A percentile compares a stretch with the other conserved stretches of the same genome.
These are phyloP conservation scores for Oryctolagus cuniculus DNA, from an alignment of 2,113 vertebrate genomes.

Conservation along the genomic window DNA sequence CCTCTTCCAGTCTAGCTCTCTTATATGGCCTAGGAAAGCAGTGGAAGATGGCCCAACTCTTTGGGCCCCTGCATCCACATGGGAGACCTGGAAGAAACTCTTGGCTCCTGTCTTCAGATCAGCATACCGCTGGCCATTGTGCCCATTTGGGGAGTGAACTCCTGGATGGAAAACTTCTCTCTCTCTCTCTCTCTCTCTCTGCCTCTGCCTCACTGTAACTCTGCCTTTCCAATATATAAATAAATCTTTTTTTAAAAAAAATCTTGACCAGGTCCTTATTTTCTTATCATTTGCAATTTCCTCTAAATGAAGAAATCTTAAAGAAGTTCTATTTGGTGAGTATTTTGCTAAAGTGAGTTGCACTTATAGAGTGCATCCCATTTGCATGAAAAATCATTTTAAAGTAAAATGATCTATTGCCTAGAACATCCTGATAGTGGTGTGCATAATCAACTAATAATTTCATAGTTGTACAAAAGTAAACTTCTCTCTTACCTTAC, in stretches of 20 bases:
- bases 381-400: not conserved
- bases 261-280: not conserved
- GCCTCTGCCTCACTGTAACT: too few relatives aligned
- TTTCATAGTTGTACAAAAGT: slow-evolving; percentile 7
- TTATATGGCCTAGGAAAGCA: too few relatives aligned
- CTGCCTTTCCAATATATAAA: not conserved
- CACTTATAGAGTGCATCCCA: not conserved
- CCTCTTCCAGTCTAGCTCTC: too few relatives aligned
- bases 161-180: too few relatives aligned
- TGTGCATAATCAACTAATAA: not conserved
- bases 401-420: not conserved
- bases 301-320: slow-evolving; percentile 25
- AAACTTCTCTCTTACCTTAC: not conserved
- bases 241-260: not conserved
- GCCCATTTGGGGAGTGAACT: too few relatives aligned
- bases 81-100: too few relatives aligned
- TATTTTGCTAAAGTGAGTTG: slow-evolving; percentile 14
- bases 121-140: too few relatives aligned
- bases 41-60: too few relatives aligned
- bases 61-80: too few relatives aligned
- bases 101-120: too few relatives aligned
- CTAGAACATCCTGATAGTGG: not conserved
- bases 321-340: not conserved
- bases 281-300: not conserved
- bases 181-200: too few relatives aligned